Evolutionary conservation across 2,113 vertebrate genomes (phyloP).

Genomic region (Eupsittula cactorum): DNA sequence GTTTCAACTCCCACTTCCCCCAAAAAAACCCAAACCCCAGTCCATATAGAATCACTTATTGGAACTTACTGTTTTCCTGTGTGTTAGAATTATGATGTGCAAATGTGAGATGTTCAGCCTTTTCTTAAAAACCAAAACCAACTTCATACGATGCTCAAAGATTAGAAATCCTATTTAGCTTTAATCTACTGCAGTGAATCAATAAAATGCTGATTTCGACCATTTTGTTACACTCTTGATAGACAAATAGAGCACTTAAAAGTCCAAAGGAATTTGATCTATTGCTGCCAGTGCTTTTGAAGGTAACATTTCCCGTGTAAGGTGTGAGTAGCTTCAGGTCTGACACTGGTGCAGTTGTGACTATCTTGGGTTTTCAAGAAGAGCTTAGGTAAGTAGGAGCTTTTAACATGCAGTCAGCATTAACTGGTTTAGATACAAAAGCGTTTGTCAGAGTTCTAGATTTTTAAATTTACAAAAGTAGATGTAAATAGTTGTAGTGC

Average conservation of each 20-base stretch:
- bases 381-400: neutral
- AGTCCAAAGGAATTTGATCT: neutral
- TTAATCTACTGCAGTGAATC: neutral
- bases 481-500: slow-evolving; percentile 8
- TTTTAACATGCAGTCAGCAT: neutral
- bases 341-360: neutral
- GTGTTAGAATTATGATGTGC: neutral
- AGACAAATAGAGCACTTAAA: neutral
- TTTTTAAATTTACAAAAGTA: neutral
- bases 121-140: neutral
- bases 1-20: neutral
- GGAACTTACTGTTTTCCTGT: neutral
- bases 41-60: neutral
- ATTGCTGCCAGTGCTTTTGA: neutral
- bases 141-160: neutral
- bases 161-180: neutral
- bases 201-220: neutral
- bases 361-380: neutral
- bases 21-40: neutral
- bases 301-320: neutral
- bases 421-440: neutral
- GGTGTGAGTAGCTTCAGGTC: neutral
- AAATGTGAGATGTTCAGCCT: neutral
- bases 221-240: neutral
- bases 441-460: neutral